Base-by-base conservation (phyloP, 2,888 invertebrate genomes). In the Drosophila colorata region DNA sequence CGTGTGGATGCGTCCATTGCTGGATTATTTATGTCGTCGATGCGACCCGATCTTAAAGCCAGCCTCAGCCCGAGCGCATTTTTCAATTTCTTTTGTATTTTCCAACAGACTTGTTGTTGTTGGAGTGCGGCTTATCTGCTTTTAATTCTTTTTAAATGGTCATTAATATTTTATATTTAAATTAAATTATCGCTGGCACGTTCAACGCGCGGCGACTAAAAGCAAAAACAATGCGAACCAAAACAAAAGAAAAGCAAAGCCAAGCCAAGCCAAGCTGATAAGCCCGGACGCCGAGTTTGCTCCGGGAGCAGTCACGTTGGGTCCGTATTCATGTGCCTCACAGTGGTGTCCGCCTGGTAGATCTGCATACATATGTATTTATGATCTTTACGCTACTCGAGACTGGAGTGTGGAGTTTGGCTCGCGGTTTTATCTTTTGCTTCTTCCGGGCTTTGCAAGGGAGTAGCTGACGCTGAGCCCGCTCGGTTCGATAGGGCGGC, bases 131-230 rank as follows among this genome's bases (percentile, higher is more conserved):
- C 74, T 84, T 85, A 78, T 85, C 74, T 77, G 60, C 47, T 51
- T 57, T 52, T 63, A 60, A 59, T 58, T 74, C 63, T 55, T 70
- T 67, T 69, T 66, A 73, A 76, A 77, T 46, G 69, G 16, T 35
- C 68, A 72, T 72, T 51, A 74, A 81, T 81, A 67, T 53, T 80
- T 76, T 78, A 84, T 84, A 84, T 74, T 84, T 67, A 84, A 84
- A 80, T 64, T 48, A 78, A 76, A 76, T 76, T 76, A 76, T 76
- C 76, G 80, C 74, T 47, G 37, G 48, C 64, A 71, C 74, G 56
- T 58, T 53, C 64, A 79, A 66, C 38, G 58, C 43, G 52, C 64
- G 38, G 37, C 58, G 33, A 56, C 37, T 53, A 49, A 65, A 70
- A 56, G 51, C 57, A 74, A 57, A 9, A 58, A 61, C 63, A 64